Conservation (phyloP, 2,797 vertebrate species). For the Ceyx erithaca region DNA sequence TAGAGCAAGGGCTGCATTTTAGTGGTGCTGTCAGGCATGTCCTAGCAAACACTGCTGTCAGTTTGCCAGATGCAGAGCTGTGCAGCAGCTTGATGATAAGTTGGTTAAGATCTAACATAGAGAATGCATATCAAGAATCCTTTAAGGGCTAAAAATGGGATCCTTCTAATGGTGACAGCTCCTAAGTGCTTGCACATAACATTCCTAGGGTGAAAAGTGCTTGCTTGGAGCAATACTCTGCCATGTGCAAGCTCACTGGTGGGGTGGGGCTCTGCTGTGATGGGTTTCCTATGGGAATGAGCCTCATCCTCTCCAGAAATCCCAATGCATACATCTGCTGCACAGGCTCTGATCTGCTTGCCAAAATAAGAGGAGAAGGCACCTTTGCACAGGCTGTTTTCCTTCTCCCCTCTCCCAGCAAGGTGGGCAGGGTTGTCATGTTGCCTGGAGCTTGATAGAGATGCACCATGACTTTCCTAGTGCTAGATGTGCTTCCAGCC, state of each 20-base stretch:
- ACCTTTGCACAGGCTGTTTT: not conserved
- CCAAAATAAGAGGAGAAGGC: not conserved
- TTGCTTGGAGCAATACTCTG: not conserved
- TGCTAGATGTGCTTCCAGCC: not conserved
- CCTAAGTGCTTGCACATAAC: not conserved
- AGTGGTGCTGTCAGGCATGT: not conserved
- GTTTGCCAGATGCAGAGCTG: not conserved
- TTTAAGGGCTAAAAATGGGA: not conserved
- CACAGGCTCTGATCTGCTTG: not conserved
- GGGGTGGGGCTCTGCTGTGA: not conserved
- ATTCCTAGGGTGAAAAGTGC: not conserved
- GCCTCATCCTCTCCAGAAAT: not conserved
- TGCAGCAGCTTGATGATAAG: not conserved
- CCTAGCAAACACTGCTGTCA: not conserved
- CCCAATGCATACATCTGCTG: not conserved
- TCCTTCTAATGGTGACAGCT: not conserved
- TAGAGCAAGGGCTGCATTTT: not conserved
- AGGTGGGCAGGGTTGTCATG: not conserved
- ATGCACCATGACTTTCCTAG: not conserved
- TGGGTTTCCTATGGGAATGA: not conserved
- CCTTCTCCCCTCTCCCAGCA: not conserved
- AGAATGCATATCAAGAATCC: not conserved
- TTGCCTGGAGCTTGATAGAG: not conserved
- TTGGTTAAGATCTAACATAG: not conserved
- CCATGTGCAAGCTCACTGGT: not conserved